Evolutionary conservation across 2,113 vertebrate species (phyloP), one percentile per base, ranked within the genome.

Genomic region (Percopsis transmontana): DNA sequence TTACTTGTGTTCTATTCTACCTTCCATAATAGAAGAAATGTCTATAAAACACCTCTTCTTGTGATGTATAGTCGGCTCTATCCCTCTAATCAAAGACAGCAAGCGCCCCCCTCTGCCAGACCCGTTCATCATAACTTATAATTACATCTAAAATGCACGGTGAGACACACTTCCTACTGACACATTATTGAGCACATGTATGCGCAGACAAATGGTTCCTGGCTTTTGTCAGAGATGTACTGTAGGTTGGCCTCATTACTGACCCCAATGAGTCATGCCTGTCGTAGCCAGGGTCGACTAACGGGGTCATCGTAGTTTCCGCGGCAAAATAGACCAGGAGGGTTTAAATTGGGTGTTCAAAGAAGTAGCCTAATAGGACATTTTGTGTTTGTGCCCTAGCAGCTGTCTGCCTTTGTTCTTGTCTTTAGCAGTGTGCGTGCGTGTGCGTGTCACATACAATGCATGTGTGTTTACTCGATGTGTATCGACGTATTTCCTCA

Each of bases 81-180:
- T n/a, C n/a, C n/a, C n/a, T n/a, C n/a, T n/a, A n/a, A n/a, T n/a
- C n/a, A n/a, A n/a, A n/a, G n/a, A n/a, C 27, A 33, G 27, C 27
- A 33, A 33, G 27, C 27, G 8, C 27, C 27, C 1, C 27, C 27
- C 27, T 33, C 5, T 33, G 5, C 8, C 27, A 33, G 27, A 7
- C 8, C 27, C 27, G 8, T 33, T 33, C 5, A 4, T 33, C 27
- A 33, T 33, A 7, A 7, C 1, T 7, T 7, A 33, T 33, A 33
- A 33, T 33, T n/a, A n/a, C n/a, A 63, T 74, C 71, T 50, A 70
- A 0, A 64, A 18, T 60, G 39, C 52, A 33, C 77, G 60, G 62
- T 38, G 59, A 70, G 53, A 59, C 16, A 27, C 1, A 14, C 24
- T 27, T 59, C n/a, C 33, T 69, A 41, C 72, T 19, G 27, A 21